Base-by-base conservation (phyloP, 2,113 vertebrate genomes). In the Pelecanoides urinatrix region DNA sequence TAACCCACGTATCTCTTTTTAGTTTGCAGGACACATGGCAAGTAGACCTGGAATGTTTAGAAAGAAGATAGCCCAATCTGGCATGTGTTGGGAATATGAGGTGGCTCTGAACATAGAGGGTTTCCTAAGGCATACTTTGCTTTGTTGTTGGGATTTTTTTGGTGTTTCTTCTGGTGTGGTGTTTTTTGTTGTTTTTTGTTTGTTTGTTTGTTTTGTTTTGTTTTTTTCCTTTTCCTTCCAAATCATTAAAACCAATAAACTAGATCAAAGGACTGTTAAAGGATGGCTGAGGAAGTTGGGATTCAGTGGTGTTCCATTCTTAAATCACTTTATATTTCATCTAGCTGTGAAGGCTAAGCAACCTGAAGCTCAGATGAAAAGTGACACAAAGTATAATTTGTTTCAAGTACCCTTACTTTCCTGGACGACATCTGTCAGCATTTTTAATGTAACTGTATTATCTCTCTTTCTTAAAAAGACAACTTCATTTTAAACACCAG, bases 1-100 rank as follows among this genome's bases (percentile, higher is more conserved):
- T 99, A 99, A 92, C 99, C 99, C 93, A 99, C 99, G 2, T 99
- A 99, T 30, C 99, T 99, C 97, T 99, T 99, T 90, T 99, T 99
- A 30, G 99, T 99, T 98, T 99, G 99, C 77, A 99, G 98, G 88
- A 99, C 98, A 95, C 99, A 99, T 15, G 99, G 99, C 92, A 99
- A 98, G 98, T 99, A 99, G 32, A 99, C 99, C 99, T 99, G 96
- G 22, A 92, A 90, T 26, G 34, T 81, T 96, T 62, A 86, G 47
- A 94, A 96, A 72, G 88, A 90, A 96, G 83, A 87, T 2, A 67
- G 34, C 4, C 8, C 62, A 85, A 13, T 96, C 10, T 88, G 59
- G 63, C 38, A 38, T 15, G 26, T 22, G 38, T 10, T 77, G 10
- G 49, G 27, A 94, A 42, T 49, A 20, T 3, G 71, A 65, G 27